Percentiles rank a stretch among this genome's conserved stretches.
phyloP scores from a whole-genome alignment of 2,113 vertebrate genomes.

The Varanus salvator region DNA sequence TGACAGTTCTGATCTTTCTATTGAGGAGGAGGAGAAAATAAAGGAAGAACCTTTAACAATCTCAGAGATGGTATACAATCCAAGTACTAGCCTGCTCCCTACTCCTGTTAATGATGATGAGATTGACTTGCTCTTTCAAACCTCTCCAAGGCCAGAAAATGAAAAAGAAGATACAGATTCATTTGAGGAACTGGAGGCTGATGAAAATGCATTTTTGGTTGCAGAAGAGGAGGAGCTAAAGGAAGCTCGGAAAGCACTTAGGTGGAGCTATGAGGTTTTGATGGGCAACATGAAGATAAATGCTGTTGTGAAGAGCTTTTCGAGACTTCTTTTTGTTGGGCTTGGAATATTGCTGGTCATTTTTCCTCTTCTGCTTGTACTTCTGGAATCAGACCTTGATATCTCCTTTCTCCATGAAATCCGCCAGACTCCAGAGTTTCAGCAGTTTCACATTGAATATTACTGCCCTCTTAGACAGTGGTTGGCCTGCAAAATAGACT shows the following conservation, averaged over 20 bases:
- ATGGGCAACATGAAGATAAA: slow-evolving; percentile 87
- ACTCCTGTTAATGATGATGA: slow-evolving; percentile 89
- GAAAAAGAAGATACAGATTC: slow-evolving; percentile 92
- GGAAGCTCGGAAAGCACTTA: slow-evolving; percentile 80
- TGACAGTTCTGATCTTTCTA: slow-evolving; percentile 69
- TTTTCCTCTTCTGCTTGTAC: slow-evolving; percentile 89
- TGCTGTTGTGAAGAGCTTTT: slow-evolving; percentile 89
- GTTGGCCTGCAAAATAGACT: slow-evolving; percentile 90
- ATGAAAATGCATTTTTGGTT: slow-evolving; percentile 82
- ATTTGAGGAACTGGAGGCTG: slow-evolving; percentile 88
- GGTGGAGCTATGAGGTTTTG: slow-evolving; percentile 84
- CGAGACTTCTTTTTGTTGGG: slow-evolving; percentile 87
- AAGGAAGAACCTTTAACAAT: slow-evolving; percentile 86
- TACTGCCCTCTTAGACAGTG: slow-evolving; percentile 96
- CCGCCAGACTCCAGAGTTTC: slow-evolving; percentile 95
- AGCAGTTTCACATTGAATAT: slow-evolving; percentile 98
- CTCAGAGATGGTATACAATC: slow-evolving; percentile 92
- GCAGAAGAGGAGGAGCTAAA: slow-evolving; percentile 87
- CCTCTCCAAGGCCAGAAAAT: slow-evolving; percentile 83
- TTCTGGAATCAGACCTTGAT: slow-evolving; percentile 96
- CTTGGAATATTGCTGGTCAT: slow-evolving; percentile 86
- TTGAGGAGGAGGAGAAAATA: slow-evolving; percentile 79
- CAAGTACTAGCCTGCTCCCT: slow-evolving; percentile 93
- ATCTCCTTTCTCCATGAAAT: slow-evolving; percentile 97
- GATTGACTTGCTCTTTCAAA: slow-evolving; percentile 92